A percentile compares a stretch with the other conserved stretches of the same genome.
phyloP scores from a whole-genome alignment of 1,140 invertebrate genomes.

The Samia ricini region DNA sequence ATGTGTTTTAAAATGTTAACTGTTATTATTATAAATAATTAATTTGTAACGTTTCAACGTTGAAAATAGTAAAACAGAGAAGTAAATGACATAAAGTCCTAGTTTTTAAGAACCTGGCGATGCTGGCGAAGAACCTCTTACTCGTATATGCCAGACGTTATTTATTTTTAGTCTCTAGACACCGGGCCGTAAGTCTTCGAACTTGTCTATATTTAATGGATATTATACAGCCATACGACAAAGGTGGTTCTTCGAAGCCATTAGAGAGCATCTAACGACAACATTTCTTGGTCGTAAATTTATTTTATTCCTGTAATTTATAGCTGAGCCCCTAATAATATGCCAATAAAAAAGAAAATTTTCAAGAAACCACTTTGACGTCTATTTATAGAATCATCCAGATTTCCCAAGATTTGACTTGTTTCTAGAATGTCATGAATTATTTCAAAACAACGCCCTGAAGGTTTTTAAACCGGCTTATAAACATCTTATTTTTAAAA shows the following conservation, averaged over 20 bases:
- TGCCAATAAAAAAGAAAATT: neutral
- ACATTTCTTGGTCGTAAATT: neutral
- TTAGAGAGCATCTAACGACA: neutral
- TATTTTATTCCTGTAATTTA: neutral
- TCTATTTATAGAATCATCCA: neutral
- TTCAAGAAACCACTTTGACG: neutral
- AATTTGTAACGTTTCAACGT: no score
- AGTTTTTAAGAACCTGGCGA: conserved; percentile 17
- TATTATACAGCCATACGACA: conserved; percentile 8
- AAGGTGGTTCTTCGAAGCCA: neutral
- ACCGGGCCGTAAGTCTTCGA: conserved; percentile 38
- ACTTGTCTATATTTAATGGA: conserved; percentile 40
- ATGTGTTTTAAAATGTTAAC: no score
- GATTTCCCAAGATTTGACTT: no score
- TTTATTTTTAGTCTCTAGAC: conserved; percentile 37
- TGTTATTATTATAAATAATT: no score
- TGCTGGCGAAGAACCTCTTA: conserved; percentile 22
- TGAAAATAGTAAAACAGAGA: no score
- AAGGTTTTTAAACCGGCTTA: no score
- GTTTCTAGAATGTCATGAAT: no score
- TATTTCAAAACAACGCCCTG: no score
- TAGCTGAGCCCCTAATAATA: neutral
- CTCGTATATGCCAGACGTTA: conserved; percentile 37
- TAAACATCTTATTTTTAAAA: no score
- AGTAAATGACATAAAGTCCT: neutral